phyloP scores from a whole-genome alignment of 2,797 vertebrate genomes.

The Ptychadena robeensis region DNA sequence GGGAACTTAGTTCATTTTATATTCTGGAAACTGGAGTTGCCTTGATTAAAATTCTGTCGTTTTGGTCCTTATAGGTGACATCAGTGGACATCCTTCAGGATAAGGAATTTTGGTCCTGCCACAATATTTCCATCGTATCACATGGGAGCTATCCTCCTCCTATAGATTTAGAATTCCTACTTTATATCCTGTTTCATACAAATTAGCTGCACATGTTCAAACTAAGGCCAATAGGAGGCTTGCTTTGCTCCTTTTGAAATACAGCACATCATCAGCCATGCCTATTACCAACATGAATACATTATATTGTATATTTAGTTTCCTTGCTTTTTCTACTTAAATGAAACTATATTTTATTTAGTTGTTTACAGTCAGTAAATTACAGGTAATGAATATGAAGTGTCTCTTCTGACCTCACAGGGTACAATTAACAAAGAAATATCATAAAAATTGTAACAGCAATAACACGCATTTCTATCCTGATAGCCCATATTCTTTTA shows the following conservation, averaged over 20 bases:
- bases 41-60: too few relatives aligned
- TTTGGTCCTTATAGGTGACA: too few relatives aligned
- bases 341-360: neutral
- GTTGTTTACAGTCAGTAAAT: neutral
- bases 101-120: too few relatives aligned
- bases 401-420: neutral
- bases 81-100: too few relatives aligned
- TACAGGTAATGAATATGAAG: neutral
- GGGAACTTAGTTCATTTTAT: too few relatives aligned
- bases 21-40: too few relatives aligned
- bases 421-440: neutral
- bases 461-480: constrained; percentile 13
- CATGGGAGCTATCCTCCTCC: too few relatives aligned
- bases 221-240: neutral
- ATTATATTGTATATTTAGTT: neutral
- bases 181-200: too few relatives aligned
- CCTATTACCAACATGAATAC: neutral
- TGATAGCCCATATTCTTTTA: constrained; percentile 12
- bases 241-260: neutral
- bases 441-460: constrained; percentile 14
- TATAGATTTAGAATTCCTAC: too few relatives aligned
- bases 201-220: too few relatives aligned
- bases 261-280: neutral
- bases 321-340: neutral
- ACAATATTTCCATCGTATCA: too few relatives aligned